phyloP scores from a whole-genome alignment of 1,140 invertebrate species.

The Drosophila sproati region DNA sequence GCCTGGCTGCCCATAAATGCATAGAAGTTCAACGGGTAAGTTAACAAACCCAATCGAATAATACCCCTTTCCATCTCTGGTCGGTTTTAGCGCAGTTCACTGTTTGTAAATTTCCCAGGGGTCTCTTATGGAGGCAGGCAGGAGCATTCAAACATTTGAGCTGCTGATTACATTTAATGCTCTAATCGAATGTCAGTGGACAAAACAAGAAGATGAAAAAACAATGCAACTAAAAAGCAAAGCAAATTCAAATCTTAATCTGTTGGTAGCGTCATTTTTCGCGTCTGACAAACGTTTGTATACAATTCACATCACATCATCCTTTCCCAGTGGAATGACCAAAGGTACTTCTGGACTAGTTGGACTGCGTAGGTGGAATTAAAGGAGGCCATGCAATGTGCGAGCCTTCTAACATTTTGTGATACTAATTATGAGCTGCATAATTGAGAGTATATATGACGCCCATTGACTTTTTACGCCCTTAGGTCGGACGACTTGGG shows the following conservation, averaged over 20 bases:
- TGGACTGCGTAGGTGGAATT: neutral
- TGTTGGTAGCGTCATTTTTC: neutral
- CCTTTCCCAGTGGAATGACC: neutral
- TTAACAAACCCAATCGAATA: slow-evolving; percentile 55
- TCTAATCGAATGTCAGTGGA: slow-evolving; percentile 59
- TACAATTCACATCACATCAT: neutral
- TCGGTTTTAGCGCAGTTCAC: slow-evolving; percentile 54
- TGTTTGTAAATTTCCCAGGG: slow-evolving; percentile 81
- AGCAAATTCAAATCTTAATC: slow-evolving; percentile 4
- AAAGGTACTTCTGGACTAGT: neutral
- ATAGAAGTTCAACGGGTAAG: neutral
- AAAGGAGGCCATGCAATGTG: neutral
- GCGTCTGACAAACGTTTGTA: neutral
- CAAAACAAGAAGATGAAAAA: neutral
- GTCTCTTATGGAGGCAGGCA: slow-evolving; percentile 49
- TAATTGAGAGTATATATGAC: slow-evolving; percentile 56
- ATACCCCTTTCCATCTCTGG: slow-evolving; percentile 35
- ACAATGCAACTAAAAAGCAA: neutral
- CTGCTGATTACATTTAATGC: slow-evolving; percentile 81
- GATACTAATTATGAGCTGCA: slow-evolving; percentile 3
- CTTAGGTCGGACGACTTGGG: slow-evolving; percentile 38
- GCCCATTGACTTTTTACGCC: slow-evolving; percentile 56
- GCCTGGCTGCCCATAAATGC: neutral
- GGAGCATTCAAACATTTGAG: slow-evolving; percentile 70
- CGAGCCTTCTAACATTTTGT: neutral